These are phyloP conservation scores for Ovis canadensis DNA, from an alignment of 2,113 vertebrate genomes.

Conservation along the genomic window DNA sequence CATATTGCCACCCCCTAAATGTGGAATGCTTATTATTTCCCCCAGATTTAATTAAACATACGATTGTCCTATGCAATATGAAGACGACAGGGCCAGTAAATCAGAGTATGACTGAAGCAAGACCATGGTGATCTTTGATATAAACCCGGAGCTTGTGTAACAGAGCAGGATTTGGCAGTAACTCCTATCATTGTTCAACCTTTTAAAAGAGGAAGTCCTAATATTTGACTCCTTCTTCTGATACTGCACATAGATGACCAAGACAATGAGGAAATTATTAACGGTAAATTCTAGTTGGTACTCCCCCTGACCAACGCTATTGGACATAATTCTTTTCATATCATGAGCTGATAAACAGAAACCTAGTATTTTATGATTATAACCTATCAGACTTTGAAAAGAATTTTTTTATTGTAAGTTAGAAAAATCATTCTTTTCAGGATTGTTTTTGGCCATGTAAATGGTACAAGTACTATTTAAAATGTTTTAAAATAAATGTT, in stretches of 20 bases:
- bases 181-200: neutral
- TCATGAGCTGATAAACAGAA: neutral
- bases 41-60: constrained; percentile 50
- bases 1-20: constrained; percentile 11
- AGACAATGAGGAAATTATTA: constrained; percentile 6
- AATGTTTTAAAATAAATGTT: constrained; percentile 48
- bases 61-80: constrained; percentile 14
- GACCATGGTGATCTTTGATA: neutral
- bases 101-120: constrained; percentile 37
- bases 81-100: neutral
- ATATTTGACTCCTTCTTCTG: neutral
- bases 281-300: neutral
- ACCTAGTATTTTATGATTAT: neutral
- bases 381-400: constrained; percentile 26
- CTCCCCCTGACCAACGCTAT: neutral
- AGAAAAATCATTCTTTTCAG: constrained; percentile 33
- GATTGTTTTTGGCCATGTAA: constrained; percentile 1
- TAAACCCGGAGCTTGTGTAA: neutral
- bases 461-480: constrained; percentile 22
- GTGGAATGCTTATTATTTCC: constrained; percentile 38
- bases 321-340: neutral
- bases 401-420: neutral
- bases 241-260: neutral
- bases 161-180: neutral
- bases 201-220: neutral